Percentiles rank a stretch among this genome's conserved stretches.
Conservation (phyloP, 2,113 vertebrate species). For the Stomatorhinus ivindoensis region DNA sequence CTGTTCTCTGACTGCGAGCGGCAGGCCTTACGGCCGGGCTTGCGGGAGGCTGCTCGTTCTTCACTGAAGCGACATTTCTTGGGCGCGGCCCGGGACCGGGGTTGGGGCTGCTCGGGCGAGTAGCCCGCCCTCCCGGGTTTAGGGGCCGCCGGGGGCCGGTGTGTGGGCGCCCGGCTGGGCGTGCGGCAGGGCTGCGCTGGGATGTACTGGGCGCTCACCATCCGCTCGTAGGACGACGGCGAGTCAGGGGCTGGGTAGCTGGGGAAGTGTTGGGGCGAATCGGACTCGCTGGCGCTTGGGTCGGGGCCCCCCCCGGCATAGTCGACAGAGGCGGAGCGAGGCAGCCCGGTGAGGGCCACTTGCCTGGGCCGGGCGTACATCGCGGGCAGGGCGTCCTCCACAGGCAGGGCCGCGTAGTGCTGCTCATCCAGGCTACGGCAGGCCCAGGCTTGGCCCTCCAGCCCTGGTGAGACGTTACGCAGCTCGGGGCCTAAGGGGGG, state of each 20-base stretch:
- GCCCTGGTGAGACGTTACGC: conserved; percentile 30
- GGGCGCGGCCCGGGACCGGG: conserved; percentile 38
- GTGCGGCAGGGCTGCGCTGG: conserved; percentile 58
- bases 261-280: conserved; percentile 45
- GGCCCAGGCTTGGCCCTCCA: conserved; percentile 45
- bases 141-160: conserved; percentile 34
- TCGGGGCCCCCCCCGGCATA: conserved; percentile 39
- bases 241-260: conserved; percentile 28
- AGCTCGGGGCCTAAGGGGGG: conserved; percentile 41
- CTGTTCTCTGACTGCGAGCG: conserved; percentile 77
- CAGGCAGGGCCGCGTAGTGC: conserved; percentile 31
- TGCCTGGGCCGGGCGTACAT: conserved; percentile 51
- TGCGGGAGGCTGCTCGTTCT: conserved; percentile 45
- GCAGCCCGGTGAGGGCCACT: conserved; percentile 19
- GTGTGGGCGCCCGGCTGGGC: conserved; percentile 42
- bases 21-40: conserved; percentile 61
- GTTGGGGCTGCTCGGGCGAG: conserved; percentile 42
- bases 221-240: conserved; percentile 46
- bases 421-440: conserved; percentile 40
- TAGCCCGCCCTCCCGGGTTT: conserved; percentile 35
- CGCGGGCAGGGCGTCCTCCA: conserved; percentile 43
- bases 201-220: conserved; percentile 75
- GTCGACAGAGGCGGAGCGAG: conserved; percentile 33
- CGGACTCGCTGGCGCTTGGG: conserved; percentile 45
- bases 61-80: conserved; percentile 64